These are phyloP conservation scores for Cranoglanis bouderius DNA, from an alignment of 2,113 vertebrate species.

Conservation along the genomic window DNA sequence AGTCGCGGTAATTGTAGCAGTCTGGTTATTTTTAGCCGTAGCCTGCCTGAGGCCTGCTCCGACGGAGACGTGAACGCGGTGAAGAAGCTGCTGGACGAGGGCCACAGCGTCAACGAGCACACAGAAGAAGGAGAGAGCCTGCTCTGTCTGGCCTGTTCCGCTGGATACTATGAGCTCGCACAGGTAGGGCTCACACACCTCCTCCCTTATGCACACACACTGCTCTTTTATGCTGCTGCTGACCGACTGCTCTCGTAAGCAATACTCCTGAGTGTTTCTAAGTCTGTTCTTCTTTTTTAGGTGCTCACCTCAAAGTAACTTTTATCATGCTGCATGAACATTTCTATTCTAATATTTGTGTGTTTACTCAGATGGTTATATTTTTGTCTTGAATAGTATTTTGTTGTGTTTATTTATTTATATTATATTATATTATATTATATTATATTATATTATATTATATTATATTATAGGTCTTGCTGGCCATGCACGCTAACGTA, in stretches of 20 bases:
- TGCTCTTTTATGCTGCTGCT: slow-evolving; percentile 22
- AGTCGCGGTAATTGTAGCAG: slow-evolving; percentile 84
- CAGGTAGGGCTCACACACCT: slow-evolving; percentile 79
- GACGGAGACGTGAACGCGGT: slow-evolving; percentile 98
- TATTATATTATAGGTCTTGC: slow-evolving; percentile 80
- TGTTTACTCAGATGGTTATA: not conserved
- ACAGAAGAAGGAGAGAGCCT: slow-evolving; percentile 98
- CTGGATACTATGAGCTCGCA: slow-evolving; percentile 97
- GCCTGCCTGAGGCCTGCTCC: slow-evolving; percentile 97
- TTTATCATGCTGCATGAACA: not conserved
- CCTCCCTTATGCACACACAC: not conserved
- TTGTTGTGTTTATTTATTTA: not conserved
- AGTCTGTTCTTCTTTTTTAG: slow-evolving; percentile 1
- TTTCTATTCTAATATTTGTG: not conserved
- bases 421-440: too few species aligned
- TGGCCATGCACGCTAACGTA: slow-evolving; percentile 98
- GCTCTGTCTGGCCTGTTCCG: slow-evolving; percentile 95
- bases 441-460: too few species aligned
- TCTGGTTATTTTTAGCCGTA: slow-evolving; percentile 93
- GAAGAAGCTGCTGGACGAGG: slow-evolving; percentile 94
- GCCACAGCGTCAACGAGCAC: slow-evolving; percentile 96
- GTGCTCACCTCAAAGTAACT: not conserved
- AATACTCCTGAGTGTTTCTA: not conserved
- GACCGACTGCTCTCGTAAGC: not conserved
- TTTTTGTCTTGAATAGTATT: not conserved